These are phyloP conservation scores for Hemicrepidius hirtus DNA, from an alignment of 2,888 invertebrate species.

Conservation along the genomic window DNA sequence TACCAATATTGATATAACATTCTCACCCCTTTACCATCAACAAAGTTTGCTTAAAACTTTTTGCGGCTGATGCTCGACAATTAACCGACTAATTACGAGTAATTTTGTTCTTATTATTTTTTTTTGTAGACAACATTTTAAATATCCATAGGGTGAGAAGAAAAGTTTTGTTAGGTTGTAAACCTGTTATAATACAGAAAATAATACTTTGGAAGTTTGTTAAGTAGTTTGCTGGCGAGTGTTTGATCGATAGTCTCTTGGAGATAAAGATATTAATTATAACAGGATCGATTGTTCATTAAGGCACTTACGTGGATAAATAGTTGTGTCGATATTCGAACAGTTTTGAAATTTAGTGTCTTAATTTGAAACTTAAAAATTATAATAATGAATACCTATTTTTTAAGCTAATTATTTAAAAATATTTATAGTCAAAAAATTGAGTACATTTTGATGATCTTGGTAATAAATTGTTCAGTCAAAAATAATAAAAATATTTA, in stretches of 20 bases:
- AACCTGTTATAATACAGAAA: neutral
- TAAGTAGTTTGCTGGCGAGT: conserved; percentile 38
- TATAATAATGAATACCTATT: too few species aligned
- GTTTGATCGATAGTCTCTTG: conserved; percentile 56
- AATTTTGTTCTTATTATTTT: neutral
- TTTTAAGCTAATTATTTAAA: too few species aligned
- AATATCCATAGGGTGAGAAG: neutral
- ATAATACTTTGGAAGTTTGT: conserved; percentile 35
- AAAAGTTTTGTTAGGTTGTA: neutral
- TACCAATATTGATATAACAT: conserved; percentile 58
- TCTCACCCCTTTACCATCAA: conserved; percentile 34
- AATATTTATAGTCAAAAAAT: too few species aligned
- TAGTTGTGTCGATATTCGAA: neutral
- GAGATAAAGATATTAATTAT: conserved; percentile 50
- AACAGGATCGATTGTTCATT: conserved; percentile 51
- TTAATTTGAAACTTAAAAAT: too few species aligned
- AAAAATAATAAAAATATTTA: too few species aligned
- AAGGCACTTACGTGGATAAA: conserved; percentile 12
- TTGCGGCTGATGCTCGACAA: conserved; percentile 37
- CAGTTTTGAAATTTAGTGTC: neutral
- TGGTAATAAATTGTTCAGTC: too few species aligned
- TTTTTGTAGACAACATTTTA: neutral
- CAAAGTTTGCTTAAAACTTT: conserved; percentile 30
- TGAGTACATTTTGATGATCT: too few species aligned
- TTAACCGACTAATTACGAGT: conserved; percentile 51